A percentile compares a stretch with the other conserved stretches of the same genome.
phyloP scores from a whole-genome alignment of 2,113 vertebrate species.

The Rousettus leschenaultii region DNA sequence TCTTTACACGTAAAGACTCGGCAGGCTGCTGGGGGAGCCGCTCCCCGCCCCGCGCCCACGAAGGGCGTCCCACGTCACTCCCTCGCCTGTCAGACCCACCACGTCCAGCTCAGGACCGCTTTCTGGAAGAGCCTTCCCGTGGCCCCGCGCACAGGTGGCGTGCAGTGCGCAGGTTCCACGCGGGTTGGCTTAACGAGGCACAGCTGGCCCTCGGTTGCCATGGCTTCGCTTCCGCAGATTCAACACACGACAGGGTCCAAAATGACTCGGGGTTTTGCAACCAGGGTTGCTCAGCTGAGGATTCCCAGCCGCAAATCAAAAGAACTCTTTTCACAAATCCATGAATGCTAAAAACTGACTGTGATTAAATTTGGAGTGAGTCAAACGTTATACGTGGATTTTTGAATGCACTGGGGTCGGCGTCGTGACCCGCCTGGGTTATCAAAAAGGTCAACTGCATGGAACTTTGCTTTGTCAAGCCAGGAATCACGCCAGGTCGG shows the following conservation, averaged over 20 bases:
- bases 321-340: background rate
- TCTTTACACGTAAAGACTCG: no score
- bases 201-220: background rate
- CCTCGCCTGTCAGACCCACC: background rate
- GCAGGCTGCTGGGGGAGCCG: no score
- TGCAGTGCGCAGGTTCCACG: background rate
- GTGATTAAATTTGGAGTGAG: background rate
- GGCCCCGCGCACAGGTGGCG: background rate
- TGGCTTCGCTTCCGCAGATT: background rate
- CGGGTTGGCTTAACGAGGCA: no score
- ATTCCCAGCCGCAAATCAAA: background rate
- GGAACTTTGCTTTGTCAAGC: background rate
- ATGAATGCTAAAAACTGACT: background rate
- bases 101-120: no score
- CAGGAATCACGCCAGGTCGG: background rate
- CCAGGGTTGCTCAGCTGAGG: background rate
- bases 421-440: no score
- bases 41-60: background rate
- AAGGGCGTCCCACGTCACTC: no score
- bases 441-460: background rate
- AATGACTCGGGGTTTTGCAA: background rate
- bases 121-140: background rate
- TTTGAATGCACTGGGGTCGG: no score
- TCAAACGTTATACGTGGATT: background rate
- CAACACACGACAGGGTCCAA: background rate